Evolutionary conservation across 2,888 invertebrate species (phyloP), one percentile per base, ranked within the genome.

Genomic region (Drosophila hawaiiensis): DNA sequence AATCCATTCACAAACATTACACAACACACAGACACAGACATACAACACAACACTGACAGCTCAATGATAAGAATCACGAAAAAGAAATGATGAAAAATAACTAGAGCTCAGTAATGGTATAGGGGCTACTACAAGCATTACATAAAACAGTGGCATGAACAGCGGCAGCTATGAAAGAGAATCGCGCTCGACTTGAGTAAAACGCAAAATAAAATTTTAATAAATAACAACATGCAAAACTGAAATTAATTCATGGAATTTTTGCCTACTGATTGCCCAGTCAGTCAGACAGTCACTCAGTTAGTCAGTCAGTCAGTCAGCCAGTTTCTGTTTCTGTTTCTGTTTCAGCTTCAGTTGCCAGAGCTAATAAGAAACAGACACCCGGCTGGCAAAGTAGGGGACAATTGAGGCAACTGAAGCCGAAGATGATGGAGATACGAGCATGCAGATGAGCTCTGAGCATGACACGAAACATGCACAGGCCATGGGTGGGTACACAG

Each of bases 171-270:
- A 70, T 88, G 25, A 88, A 84, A 88, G 85, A 73, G 80, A 83
- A 83, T 65, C 56, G 49, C 63, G 56, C 43, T 52, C 60, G 52
- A 59, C 59, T 63, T 50, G 56, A 58, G 50, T 61, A 65, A 74
- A 81, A 82, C 78, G 76, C 69, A 67, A 83, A 83, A 76, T 72
- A 73, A 62, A 89, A 89, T 90, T 87, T 91, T 91, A 91, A 91
- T 91, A 90, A 91, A 92, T 86, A 84, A 91, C 90, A 91, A 92
- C 92, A 92, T 92, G 92, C 92, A 92, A 92, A 92, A 92, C 92
- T 91, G 90, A 92, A 92, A 92, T 92, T 92, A 93, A 92, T 93
- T 92, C 92, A 91, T 79, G 85, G 91, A 91, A 92, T 90, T 91
- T 88, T 71, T 75, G 82, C 75, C 69, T 76, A 76, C 72, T 83